Evolutionary conservation across 2,797 vertebrate species (phyloP).

Genomic region (Sebastes minor): DNA sequence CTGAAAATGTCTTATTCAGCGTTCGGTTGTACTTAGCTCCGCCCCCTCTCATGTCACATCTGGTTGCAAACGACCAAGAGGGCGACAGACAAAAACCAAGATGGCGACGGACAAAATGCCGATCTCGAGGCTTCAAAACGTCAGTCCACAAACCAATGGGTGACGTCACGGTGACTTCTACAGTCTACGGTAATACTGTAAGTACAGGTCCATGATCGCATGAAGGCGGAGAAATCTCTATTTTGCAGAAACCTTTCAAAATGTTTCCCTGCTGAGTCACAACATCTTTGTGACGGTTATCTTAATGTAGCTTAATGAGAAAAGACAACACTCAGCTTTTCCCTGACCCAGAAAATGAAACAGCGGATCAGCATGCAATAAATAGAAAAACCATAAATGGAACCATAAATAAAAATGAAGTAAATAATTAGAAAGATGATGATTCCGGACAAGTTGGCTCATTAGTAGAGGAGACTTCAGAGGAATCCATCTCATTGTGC

Average conservation of each 20-base stretch:
- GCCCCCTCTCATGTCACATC: too few species aligned
- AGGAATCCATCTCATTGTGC: slow-evolving; percentile 51
- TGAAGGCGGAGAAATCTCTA: slow-evolving; percentile 1
- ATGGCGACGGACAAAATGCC: too few species aligned
- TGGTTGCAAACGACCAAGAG: too few species aligned
- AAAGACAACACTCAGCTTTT: slow-evolving; percentile 68
- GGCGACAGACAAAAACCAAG: too few species aligned
- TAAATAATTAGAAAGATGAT: slow-evolving; percentile 70
- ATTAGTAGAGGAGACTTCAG: slow-evolving; percentile 66
- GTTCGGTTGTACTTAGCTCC: too few species aligned
- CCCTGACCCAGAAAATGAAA: slow-evolving; percentile 71
- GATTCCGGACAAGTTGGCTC: slow-evolving; percentile 68
- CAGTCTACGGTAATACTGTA: background rate
- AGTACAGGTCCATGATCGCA: background rate
- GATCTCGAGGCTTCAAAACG: too few species aligned
- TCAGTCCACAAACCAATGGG: too few species aligned
- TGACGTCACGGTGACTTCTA: too few species aligned
- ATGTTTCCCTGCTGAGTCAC: slow-evolving; percentile 8
- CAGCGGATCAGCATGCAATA: slow-evolving; percentile 48
- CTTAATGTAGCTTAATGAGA: slow-evolving; percentile 55
- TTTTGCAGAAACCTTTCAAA: slow-evolving; percentile 16
- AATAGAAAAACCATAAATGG: slow-evolving; percentile 57
- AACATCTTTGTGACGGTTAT: slow-evolving; percentile 18
- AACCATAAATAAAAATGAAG: slow-evolving; percentile 59
- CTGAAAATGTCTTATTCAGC: too few species aligned